Evolutionary conservation across 2,113 vertebrate genomes (phyloP).

Genomic region (Lepisosteus oculatus): DNA sequence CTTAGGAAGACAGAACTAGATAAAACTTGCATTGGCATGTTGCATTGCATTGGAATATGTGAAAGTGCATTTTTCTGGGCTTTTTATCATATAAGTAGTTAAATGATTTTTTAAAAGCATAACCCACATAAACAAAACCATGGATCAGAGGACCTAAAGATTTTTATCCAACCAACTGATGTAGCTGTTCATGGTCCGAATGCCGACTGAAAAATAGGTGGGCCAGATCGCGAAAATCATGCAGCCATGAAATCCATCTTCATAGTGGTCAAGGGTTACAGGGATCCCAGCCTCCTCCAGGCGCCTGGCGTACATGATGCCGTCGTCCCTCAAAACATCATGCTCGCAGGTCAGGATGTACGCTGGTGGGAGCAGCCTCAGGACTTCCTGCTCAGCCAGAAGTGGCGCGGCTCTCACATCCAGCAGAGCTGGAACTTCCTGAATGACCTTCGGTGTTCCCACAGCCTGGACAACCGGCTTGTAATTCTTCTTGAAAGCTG

Average conservation of each 20-base stretch:
- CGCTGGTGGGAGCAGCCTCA: slow-evolving; percentile 74
- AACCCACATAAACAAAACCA: too few relatives aligned
- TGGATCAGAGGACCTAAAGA: slow-evolving; percentile 56
- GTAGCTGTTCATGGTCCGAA: slow-evolving; percentile 75
- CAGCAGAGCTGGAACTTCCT: slow-evolving; percentile 69
- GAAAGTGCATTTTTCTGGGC: background rate
- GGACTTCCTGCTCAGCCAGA: slow-evolving; percentile 69
- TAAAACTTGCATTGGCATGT: slow-evolving; percentile 19
- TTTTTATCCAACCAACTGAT: slow-evolving; percentile 86
- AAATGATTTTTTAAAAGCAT: too few relatives aligned
- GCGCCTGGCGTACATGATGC: slow-evolving; percentile 83
- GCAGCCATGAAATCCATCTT: slow-evolving; percentile 91
- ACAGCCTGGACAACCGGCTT: slow-evolving; percentile 59
- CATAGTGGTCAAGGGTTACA: slow-evolving; percentile 84
- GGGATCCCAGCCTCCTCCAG: slow-evolving; percentile 75
- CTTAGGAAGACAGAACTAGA: background rate
- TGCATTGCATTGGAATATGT: slow-evolving; percentile 19
- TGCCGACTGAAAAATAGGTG: slow-evolving; percentile 72
- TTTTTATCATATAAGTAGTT: too few relatives aligned
- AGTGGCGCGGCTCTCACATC: slow-evolving; percentile 79
- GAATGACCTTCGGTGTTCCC: slow-evolving; percentile 63
- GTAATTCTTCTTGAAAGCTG: slow-evolving; percentile 71
- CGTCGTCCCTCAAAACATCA: slow-evolving; percentile 88
- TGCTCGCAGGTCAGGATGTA: slow-evolving; percentile 93
- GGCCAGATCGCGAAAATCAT: slow-evolving; percentile 86